Evolutionary conservation across 2,113 vertebrate species (phyloP).

Genomic region (Potamarius usumacintae): DNA sequence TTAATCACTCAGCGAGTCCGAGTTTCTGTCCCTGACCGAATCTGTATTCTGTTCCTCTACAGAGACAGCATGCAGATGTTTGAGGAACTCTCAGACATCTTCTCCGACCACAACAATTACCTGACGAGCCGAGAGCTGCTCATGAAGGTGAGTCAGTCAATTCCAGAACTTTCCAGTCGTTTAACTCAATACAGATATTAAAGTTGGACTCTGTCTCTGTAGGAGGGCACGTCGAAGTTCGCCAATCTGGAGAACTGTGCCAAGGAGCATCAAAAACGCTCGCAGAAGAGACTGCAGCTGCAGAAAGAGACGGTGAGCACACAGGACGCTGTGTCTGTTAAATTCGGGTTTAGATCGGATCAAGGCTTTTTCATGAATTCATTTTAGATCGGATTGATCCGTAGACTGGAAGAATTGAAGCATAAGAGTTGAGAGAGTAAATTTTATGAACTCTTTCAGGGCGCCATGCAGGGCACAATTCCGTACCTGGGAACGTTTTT

Average conservation of each 20-base stretch:
- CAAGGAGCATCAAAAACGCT: conserved; percentile 93
- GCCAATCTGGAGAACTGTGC: conserved; percentile 88
- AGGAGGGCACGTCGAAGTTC: conserved; percentile 97
- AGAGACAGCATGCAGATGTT: conserved; percentile 89
- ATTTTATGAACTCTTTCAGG: conserved; percentile 65
- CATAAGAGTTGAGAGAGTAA: no score
- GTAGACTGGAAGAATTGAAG: neutral
- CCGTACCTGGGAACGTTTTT: conserved; percentile 93
- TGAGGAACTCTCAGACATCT: conserved; percentile 92
- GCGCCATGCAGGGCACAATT: conserved; percentile 92
- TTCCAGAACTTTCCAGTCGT: neutral
- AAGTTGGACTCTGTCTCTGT: neutral
- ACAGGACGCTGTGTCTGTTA: neutral
- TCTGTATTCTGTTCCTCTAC: conserved; percentile 12
- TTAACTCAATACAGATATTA: neutral
- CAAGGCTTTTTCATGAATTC: neutral
- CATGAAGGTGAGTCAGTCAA: conserved; percentile 81
- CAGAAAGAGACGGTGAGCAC: conserved; percentile 87
- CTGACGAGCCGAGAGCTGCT: conserved; percentile 90
- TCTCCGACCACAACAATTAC: conserved; percentile 93
- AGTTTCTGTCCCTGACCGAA: neutral
- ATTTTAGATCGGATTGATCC: neutral
- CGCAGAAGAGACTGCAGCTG: conserved; percentile 85
- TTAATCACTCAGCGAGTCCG: neutral
- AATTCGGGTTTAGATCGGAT: neutral